phyloP scores from a whole-genome alignment of 2,888 invertebrate genomes.

The Trissolcus japonicus region DNA sequence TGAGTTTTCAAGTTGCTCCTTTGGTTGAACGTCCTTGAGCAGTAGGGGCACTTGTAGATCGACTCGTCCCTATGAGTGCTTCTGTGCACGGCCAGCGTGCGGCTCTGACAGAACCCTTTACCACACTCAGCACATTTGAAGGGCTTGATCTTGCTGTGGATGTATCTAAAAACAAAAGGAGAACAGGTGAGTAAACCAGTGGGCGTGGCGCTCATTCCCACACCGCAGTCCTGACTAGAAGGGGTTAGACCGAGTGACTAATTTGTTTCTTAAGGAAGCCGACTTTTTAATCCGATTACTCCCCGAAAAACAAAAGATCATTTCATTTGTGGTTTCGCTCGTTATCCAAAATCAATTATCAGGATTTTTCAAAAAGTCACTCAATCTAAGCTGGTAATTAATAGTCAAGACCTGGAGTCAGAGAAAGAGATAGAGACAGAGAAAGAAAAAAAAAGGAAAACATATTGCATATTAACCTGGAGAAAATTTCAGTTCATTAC shows the following conservation, averaged over 20 bases:
- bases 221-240: not conserved
- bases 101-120: constrained; percentile 98
- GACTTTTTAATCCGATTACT: constrained; percentile 8
- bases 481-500: constrained; percentile 77
- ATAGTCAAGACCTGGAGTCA: too few relatives aligned
- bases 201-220: not conserved
- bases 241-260: constrained; percentile 15
- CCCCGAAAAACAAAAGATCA: constrained; percentile 20
- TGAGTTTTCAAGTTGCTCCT: constrained; percentile 94
- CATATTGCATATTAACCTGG: too few relatives aligned
- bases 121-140: constrained; percentile 98
- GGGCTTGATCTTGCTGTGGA: constrained; percentile 98
- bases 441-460: too few relatives aligned
- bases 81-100: constrained; percentile 96
- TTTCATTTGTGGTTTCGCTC: too few relatives aligned
- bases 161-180: constrained; percentile 83
- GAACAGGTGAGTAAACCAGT: too few relatives aligned
- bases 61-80: constrained; percentile 95
- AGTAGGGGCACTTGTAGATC: constrained; percentile 93
- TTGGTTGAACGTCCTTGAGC: constrained; percentile 93
- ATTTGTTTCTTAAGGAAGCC: constrained; percentile 17
- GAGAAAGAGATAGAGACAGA: too few relatives aligned
- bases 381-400: constrained; percentile 62
- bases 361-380: too few relatives aligned
- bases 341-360: too few relatives aligned